These are phyloP conservation scores for Pitta sordida DNA, from an alignment of 2,113 vertebrate species.

Conservation along the genomic window DNA sequence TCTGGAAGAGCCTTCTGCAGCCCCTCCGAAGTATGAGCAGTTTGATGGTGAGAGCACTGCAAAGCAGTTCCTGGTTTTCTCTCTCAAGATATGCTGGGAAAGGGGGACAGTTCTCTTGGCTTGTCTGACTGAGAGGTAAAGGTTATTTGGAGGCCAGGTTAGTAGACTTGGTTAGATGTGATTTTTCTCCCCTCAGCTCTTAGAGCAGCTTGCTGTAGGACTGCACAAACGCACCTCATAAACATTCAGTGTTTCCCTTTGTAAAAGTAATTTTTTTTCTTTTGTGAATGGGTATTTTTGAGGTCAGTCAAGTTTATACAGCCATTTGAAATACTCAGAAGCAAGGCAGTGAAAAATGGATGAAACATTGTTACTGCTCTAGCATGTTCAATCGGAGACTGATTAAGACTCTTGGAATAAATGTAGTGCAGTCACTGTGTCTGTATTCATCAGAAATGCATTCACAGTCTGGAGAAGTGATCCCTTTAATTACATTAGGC, in stretches of 20 bases:
- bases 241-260: neutral
- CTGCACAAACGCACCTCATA: neutral
- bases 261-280: neutral
- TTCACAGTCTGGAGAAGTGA: neutral
- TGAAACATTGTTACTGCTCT: neutral
- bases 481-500: constrained; percentile 28
- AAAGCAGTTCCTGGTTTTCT: neutral
- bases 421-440: constrained; percentile 7
- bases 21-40: constrained; percentile 55
- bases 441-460: neutral
- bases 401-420: constrained; percentile 16
- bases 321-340: neutral
- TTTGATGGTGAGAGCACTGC: constrained; percentile 83
- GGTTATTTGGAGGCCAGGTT: neutral
- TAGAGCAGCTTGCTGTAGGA: neutral
- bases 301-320: neutral
- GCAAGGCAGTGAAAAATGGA: neutral
- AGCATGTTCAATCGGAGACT: neutral
- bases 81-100: neutral
- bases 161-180: neutral
- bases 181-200: neutral
- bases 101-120: neutral
- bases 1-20: neutral
- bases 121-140: neutral
- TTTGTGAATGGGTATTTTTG: neutral